Conservation (phyloP, 37 sponge, comb jelly and placozoan species). For the Halisarca cf. caerulea region DNA sequence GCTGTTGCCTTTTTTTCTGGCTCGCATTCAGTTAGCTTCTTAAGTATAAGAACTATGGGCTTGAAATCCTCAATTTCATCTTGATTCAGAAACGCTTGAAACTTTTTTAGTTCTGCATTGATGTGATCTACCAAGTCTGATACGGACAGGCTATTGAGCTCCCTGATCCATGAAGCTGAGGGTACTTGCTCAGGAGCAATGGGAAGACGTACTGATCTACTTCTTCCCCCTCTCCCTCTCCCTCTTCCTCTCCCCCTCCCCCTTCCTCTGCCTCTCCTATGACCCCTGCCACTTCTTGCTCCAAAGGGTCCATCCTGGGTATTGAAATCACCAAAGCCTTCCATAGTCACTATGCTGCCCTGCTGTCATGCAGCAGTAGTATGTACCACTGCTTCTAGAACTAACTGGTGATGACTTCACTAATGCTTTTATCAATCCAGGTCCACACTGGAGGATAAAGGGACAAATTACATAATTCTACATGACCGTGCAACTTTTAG, state of each 20-base stretch:
- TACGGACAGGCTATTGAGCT: background rate
- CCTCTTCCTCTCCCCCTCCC: constrained; percentile 18
- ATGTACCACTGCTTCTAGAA: too few species aligned
- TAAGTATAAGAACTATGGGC: background rate
- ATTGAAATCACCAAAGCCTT: too few species aligned
- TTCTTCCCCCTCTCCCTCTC: constrained; percentile 12
- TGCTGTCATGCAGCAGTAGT: too few species aligned
- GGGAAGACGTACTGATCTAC: background rate
- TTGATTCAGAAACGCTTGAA: constrained; percentile 15
- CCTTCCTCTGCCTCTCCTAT: constrained; percentile 12
- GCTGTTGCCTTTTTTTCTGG: constrained; percentile 5
- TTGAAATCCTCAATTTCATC: constrained; percentile 21
- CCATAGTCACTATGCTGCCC: too few species aligned
- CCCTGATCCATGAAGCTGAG: background rate
- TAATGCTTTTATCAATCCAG: too few species aligned
- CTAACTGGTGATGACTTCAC: too few species aligned
- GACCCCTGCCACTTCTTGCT: background rate
- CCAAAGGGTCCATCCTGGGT: background rate
- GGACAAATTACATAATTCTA: too few species aligned
- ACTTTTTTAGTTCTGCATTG: background rate
- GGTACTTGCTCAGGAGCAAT: background rate
- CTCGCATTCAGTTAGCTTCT: background rate
- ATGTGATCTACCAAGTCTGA: constrained; percentile 1
- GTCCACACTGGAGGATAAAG: too few species aligned
- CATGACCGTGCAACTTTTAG: too few species aligned